These are phyloP conservation scores for Otus scops DNA, from an alignment of 2,797 vertebrate genomes.

Conservation along the genomic window DNA sequence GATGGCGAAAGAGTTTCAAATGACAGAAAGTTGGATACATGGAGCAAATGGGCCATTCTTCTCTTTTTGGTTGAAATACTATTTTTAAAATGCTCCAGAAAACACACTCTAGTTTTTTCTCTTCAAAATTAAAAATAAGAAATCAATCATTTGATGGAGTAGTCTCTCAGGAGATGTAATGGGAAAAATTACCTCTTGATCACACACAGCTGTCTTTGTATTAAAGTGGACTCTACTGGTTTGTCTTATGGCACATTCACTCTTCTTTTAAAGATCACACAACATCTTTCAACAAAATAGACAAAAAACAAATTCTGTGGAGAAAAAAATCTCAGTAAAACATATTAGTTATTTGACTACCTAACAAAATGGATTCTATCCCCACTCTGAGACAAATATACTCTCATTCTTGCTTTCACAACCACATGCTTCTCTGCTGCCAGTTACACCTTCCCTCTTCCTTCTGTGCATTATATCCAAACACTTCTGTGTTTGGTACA, in stretches of 20 bases:
- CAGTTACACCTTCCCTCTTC: background rate
- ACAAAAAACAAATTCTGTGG: background rate
- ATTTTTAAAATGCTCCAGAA: background rate
- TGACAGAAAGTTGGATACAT: background rate
- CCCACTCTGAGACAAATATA: background rate
- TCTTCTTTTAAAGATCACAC: background rate
- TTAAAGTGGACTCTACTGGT: background rate
- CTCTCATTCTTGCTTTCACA: background rate
- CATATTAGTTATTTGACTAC: background rate
- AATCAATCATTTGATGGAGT: background rate
- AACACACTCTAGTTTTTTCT: background rate
- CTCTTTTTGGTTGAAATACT: background rate
- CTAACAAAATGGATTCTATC: background rate
- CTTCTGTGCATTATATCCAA: background rate
- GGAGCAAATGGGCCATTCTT: background rate
- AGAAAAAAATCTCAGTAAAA: background rate
- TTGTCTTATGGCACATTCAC: background rate
- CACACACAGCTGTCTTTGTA: background rate
- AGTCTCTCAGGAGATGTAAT: background rate
- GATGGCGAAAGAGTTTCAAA: background rate
- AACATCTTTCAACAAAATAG: background rate
- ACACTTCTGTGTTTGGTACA: background rate
- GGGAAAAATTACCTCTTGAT: background rate
- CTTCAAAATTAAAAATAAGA: slow-evolving; percentile 1
- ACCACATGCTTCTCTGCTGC: background rate